Evolutionary conservation across 2,888 invertebrate genomes (phyloP).

Genomic region (Cephus sareptanus): DNA sequence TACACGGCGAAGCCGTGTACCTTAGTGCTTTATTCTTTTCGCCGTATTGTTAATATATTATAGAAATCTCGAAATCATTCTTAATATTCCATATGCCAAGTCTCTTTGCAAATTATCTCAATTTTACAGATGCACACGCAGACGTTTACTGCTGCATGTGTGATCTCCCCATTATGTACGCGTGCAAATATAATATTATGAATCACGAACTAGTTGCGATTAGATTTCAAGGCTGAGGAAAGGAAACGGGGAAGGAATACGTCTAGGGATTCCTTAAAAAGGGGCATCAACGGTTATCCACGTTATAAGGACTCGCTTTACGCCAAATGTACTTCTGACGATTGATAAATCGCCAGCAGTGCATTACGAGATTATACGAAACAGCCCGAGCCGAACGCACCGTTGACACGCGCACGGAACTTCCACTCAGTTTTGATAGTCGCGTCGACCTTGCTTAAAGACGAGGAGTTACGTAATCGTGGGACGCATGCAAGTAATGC

Average conservation of each 20-base stretch:
- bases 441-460: constrained; percentile 1
- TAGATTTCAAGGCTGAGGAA: not conserved
- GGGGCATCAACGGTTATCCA: not conserved
- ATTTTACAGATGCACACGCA: not conserved
- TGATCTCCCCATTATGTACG: not conserved
- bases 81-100: too few relatives aligned
- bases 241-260: not conserved
- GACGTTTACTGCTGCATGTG: not conserved
- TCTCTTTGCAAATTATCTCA: too few relatives aligned
- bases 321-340: not conserved
- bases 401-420: not conserved
- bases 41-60: not conserved
- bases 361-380: not conserved
- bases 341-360: not conserved
- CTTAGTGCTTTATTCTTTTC: not conserved
- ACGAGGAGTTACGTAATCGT: not conserved
- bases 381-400: not conserved
- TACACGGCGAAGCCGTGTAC: not conserved
- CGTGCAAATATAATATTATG: not conserved
- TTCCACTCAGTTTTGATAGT: not conserved
- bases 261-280: not conserved
- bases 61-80: not conserved
- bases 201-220: not conserved
- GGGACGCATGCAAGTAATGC: not conserved
- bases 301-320: not conserved